Evolutionary conservation across 2,797 vertebrate genomes (phyloP).

Genomic region (Anas capensis): DNA sequence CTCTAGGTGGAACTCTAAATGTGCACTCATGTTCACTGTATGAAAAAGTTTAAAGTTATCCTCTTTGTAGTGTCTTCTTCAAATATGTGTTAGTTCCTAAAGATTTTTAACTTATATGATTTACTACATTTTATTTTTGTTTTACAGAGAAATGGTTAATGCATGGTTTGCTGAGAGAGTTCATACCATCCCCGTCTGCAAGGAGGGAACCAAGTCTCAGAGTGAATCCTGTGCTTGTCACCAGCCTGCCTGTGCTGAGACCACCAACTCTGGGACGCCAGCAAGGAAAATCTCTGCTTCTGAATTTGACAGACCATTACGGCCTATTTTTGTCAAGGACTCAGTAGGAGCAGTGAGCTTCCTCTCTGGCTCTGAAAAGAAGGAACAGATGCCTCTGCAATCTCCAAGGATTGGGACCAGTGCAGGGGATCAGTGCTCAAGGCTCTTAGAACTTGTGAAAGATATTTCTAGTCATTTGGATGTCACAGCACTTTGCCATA

Average conservation of each 20-base stretch:
- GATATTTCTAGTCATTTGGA: slow-evolving; percentile 97
- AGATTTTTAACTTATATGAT: not conserved
- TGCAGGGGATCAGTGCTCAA: slow-evolving; percentile 87
- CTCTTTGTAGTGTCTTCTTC: not conserved
- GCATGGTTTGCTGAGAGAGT: slow-evolving; percentile 97
- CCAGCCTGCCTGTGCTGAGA: slow-evolving; percentile 67
- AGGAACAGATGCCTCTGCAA: slow-evolving; percentile 85
- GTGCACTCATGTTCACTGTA: fast-evolving
- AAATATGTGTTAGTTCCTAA: not conserved
- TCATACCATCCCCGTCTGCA: slow-evolving; percentile 89
- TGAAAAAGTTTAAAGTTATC: not conserved
- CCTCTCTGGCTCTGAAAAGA: slow-evolving; percentile 87
- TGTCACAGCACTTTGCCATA: slow-evolving; percentile 94
- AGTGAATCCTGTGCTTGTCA: slow-evolving; percentile 76
- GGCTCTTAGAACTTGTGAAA: slow-evolving; percentile 93
- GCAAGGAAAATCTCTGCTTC: slow-evolving; percentile 95
- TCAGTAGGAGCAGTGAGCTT: slow-evolving; percentile 92
- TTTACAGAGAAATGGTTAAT: slow-evolving; percentile 96
- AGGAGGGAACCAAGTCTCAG: slow-evolving; percentile 80
- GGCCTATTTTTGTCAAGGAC: slow-evolving; percentile 95
- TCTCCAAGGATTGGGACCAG: slow-evolving; percentile 73
- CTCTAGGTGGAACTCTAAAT: not conserved
- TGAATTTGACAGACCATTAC: slow-evolving; percentile 93
- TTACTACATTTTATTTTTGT: slow-evolving; percentile 14
- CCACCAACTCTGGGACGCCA: slow-evolving; percentile 84